These are phyloP conservation scores for Cryptoblepharus egeriae DNA, from an alignment of 2,797 vertebrate genomes.

Conservation along the genomic window DNA sequence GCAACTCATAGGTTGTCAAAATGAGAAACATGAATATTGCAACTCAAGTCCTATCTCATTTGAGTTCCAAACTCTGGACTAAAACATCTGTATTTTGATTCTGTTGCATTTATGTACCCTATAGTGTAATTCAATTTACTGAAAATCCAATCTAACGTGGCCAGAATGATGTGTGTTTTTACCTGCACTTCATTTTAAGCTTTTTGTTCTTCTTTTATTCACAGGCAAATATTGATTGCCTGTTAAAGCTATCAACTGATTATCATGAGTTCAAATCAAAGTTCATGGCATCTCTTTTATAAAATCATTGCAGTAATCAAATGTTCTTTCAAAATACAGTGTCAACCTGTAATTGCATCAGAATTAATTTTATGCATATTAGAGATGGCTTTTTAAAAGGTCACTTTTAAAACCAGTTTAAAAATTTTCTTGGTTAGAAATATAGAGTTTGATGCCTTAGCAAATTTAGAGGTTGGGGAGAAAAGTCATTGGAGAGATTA, in stretches of 20 bases:
- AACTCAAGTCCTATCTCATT: too few species aligned
- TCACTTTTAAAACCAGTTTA: not conserved
- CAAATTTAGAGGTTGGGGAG: constrained; percentile 11
- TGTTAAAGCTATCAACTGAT: constrained; percentile 22
- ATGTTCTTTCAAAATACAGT: constrained; percentile 10
- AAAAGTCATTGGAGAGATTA: constrained; percentile 3
- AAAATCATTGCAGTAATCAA: constrained; percentile 21
- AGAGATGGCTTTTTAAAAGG: constrained; percentile 16
- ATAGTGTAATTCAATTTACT: not conserved
- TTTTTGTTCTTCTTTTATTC: constrained; percentile 7
- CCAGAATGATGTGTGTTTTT: not conserved
- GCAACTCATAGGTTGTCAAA: too few species aligned
- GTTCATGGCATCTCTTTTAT: constrained; percentile 24
- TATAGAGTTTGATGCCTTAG: not conserved
- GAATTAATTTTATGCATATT: constrained; percentile 35
- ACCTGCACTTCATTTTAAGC: not conserved
- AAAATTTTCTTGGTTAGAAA: not conserved
- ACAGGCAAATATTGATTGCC: constrained; percentile 11
- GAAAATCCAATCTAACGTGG: not conserved
- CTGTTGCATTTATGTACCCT: not conserved
- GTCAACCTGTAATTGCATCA: constrained; percentile 23
- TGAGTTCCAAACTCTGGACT: too few species aligned
- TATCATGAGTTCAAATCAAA: constrained; percentile 29
- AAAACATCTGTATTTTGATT: not conserved
- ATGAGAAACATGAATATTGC: too few species aligned